phyloP scores from a whole-genome alignment of 1,140 invertebrate species.

The Macrobrachium rosenbergii region DNA sequence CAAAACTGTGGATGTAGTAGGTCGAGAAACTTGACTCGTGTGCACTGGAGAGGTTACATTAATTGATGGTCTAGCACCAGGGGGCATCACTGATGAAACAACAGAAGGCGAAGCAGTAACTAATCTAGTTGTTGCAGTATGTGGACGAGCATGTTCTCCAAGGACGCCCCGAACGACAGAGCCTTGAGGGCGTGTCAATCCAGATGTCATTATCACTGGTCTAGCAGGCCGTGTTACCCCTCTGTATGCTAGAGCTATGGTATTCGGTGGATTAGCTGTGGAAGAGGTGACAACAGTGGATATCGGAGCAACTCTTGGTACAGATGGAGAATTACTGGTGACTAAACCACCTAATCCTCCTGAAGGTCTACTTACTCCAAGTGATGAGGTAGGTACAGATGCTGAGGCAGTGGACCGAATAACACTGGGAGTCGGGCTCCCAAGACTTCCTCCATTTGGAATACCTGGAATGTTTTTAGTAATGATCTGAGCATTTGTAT shows the following conservation, averaged over 20 bases:
- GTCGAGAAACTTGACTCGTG: conserved; percentile 27
- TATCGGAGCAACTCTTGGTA: conserved; percentile 43
- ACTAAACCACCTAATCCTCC: conserved; percentile 28
- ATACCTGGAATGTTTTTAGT: conserved; percentile 65
- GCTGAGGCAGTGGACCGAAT: conserved; percentile 4
- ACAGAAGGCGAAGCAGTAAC: conserved; percentile 61
- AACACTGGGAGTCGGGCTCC: conserved; percentile 17
- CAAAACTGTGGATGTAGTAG: conserved; percentile 36
- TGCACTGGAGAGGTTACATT: conserved; percentile 21
- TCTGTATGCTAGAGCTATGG: conserved; percentile 62
- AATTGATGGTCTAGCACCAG: conserved; percentile 26
- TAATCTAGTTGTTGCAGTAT: conserved; percentile 53
- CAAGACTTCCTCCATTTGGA: conserved; percentile 45
- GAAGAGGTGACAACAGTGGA: conserved; percentile 33
- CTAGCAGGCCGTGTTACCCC: conserved; percentile 52
- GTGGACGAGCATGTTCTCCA: conserved; percentile 29
- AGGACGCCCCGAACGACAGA: conserved; percentile 4
- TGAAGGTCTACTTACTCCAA: conserved; percentile 5
- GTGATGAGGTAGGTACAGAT: conserved; percentile 42
- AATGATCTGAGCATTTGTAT: conserved; percentile 63
- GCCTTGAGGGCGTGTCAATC: conserved; percentile 2
- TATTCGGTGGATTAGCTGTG: conserved; percentile 38
- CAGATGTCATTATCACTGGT: conserved; percentile 47
- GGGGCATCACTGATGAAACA: conserved; percentile 60
- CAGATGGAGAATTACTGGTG: conserved; percentile 51